Percentiles rank a stretch among this genome's conserved stretches.
Conservation (phyloP, 2,113 vertebrate species). For the Girardinichthys multiradiatus region DNA sequence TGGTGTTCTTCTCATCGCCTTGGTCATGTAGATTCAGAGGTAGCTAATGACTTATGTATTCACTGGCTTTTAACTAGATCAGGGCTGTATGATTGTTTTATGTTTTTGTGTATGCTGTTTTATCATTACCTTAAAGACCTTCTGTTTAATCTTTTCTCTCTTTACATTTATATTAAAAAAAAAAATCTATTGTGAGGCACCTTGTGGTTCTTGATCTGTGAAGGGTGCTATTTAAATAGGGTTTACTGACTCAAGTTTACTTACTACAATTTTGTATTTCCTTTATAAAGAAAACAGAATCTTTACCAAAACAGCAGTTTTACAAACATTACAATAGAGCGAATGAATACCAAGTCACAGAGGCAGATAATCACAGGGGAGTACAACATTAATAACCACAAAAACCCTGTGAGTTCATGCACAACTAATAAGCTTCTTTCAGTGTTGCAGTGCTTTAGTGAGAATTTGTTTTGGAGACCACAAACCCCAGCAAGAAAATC, state of each 20-base stretch:
- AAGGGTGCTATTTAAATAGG: not conserved
- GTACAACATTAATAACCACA: conserved; percentile 1
- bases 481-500: conserved; percentile 59
- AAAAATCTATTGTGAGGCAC: not conserved
- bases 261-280: not conserved
- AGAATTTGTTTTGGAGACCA: conserved; percentile 63
- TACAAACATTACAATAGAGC: not conserved
- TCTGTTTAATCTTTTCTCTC: not conserved
- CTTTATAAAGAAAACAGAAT: conserved; percentile 2
- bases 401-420: conserved; percentile 8
- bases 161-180: too few relatives aligned
- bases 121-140: not conserved
- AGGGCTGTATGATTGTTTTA: not conserved
- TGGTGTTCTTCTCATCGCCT: not conserved
- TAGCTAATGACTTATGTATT: not conserved
- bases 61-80: not conserved
- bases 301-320: conserved; percentile 10
- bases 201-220: not conserved
- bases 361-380: conserved; percentile 13
- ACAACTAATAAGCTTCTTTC: conserved; percentile 29
- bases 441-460: conserved; percentile 15
- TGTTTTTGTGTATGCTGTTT: not conserved
- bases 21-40: not conserved
- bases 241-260: too few relatives aligned
- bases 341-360: not conserved